phyloP scores from a whole-genome alignment of 2,888 invertebrate genomes.

The Drosophila flavopinicola region DNA sequence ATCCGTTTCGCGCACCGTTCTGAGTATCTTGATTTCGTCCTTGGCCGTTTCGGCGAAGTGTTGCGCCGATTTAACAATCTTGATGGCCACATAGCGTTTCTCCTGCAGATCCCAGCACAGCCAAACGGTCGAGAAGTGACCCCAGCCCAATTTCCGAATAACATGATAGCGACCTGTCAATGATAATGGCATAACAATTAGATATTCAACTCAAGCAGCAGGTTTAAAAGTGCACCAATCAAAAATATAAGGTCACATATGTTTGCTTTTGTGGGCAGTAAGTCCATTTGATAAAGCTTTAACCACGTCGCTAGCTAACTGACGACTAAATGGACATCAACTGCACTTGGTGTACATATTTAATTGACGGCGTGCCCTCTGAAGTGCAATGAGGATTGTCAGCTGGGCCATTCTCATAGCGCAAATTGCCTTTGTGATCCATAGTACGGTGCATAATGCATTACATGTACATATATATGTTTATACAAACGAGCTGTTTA shows the following conservation, averaged over 20 bases:
- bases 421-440: slow-evolving; percentile 38
- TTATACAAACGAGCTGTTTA: too few relatives aligned
- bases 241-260: slow-evolving; percentile 78
- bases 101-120: slow-evolving; percentile 98
- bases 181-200: slow-evolving; percentile 14
- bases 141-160: slow-evolving; percentile 93
- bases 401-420: slow-evolving; percentile 20
- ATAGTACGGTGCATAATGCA: background rate
- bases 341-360: slow-evolving; percentile 11
- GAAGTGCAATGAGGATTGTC: slow-evolving; percentile 20
- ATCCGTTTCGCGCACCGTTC: slow-evolving; percentile 97
- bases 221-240: slow-evolving; percentile 50
- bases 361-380: slow-evolving; percentile 23
- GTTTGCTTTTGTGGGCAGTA: slow-evolving; percentile 68
- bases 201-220: background rate
- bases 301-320: background rate
- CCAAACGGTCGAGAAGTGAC: slow-evolving; percentile 99
- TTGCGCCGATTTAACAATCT: slow-evolving; percentile 99
- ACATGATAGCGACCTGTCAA: slow-evolving; percentile 84
- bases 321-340: slow-evolving; percentile 16
- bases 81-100: slow-evolving; percentile 98
- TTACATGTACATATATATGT: background rate
- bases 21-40: slow-evolving; percentile 99
- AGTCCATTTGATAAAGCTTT: slow-evolving; percentile 65
- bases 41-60: slow-evolving; percentile 99